Evolutionary conservation across 2,888 invertebrate species (phyloP).

Genomic region (Perizoma affinitatum): DNA sequence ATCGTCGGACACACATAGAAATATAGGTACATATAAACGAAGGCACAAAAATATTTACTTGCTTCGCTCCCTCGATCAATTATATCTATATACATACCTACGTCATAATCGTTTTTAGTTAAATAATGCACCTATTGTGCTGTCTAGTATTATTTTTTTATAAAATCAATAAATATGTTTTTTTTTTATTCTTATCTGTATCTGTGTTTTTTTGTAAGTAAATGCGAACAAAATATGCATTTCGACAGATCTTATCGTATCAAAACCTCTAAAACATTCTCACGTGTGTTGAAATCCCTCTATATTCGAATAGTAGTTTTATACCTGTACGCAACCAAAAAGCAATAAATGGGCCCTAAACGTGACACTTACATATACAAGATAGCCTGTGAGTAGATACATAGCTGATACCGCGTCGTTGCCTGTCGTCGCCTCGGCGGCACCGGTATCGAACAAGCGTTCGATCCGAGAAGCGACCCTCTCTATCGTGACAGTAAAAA

Average conservation of each 20-base stretch:
- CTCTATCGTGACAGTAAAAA: slow-evolving; percentile 79
- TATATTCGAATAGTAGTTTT: slow-evolving; percentile 36
- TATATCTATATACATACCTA: no score
- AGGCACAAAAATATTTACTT: no score
- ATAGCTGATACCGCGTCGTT: slow-evolving; percentile 69
- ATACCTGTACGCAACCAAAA: slow-evolving; percentile 63
- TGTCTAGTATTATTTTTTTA: no score
- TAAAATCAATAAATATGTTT: no score
- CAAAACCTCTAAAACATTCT: slow-evolving; percentile 38
- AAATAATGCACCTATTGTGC: no score
- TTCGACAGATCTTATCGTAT: slow-evolving; percentile 15
- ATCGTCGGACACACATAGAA: no score
- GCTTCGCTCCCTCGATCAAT: no score
- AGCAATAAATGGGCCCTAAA: slow-evolving; percentile 77
- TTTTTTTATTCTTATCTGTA: no score
- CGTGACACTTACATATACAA: slow-evolving; percentile 77
- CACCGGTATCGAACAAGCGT: slow-evolving; percentile 68
- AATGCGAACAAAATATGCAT: no score
- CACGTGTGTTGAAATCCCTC: slow-evolving; percentile 43
- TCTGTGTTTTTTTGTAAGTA: no score
- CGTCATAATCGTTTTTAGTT: no score
- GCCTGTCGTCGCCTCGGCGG: slow-evolving; percentile 72
- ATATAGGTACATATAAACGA: no score
- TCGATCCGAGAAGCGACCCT: slow-evolving; percentile 55
- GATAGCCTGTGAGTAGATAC: slow-evolving; percentile 67